Percentiles rank a stretch among this genome's conserved stretches.
Evolutionary conservation across 2,113 vertebrate species (phyloP).

Genomic region (Ranitomeya imitator): DNA sequence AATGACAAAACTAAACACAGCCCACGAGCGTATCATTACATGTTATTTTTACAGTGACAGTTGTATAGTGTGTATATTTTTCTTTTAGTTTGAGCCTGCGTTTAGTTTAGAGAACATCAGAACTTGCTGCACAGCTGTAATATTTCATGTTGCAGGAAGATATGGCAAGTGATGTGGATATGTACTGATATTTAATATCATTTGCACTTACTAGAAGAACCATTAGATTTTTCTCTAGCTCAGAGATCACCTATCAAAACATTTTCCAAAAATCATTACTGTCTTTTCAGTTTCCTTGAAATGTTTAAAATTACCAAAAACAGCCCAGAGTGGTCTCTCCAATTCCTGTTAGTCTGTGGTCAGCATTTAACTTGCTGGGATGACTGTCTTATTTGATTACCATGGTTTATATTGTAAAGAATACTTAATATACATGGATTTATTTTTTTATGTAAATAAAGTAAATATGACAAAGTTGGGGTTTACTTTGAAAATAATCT

Average conservation of each 20-base stretch:
- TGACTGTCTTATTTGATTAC: slow-evolving; percentile 31
- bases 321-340: not conserved
- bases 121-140: slow-evolving; percentile 29
- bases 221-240: slow-evolving; percentile 7
- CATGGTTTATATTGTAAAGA: slow-evolving; percentile 7
- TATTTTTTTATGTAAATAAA: slow-evolving; percentile 5
- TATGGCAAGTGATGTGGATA: slow-evolving; percentile 28
- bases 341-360: not conserved
- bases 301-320: slow-evolving; percentile 39
- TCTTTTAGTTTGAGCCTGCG: not conserved
- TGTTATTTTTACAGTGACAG: not conserved
- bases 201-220: slow-evolving; percentile 23
- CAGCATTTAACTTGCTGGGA: slow-evolving; percentile 14
- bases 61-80: slow-evolving; percentile 1
- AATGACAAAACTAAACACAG: not conserved
- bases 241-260: slow-evolving; percentile 40
- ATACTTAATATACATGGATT: not conserved
- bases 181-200: slow-evolving; percentile 18
- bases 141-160: slow-evolving; percentile 22
- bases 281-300: slow-evolving; percentile 35
- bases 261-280: slow-evolving; percentile 20
- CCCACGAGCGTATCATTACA: not conserved
- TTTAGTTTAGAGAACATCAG: slow-evolving; percentile 21
- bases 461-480: slow-evolving; percentile 17
- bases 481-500: not conserved